Percentiles rank a stretch among this genome's conserved stretches.
Conservation (phyloP, 2,797 vertebrate genomes). For the Alectoris magna region DNA sequence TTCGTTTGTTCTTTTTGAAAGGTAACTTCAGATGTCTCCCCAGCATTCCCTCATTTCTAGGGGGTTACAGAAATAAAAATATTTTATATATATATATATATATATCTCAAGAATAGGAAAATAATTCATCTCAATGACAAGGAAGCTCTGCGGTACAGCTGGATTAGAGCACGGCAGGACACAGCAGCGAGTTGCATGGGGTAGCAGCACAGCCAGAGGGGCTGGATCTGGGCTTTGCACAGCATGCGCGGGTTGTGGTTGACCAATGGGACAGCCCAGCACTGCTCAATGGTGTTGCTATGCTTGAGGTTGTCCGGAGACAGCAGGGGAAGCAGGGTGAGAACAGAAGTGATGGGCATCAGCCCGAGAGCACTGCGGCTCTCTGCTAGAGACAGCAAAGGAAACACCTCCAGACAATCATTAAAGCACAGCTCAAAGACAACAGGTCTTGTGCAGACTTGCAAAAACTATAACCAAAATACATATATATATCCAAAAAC, state of each 20-base stretch:
- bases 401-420: background rate
- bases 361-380: fast-evolving
- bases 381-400: background rate
- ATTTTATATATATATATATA: too few species aligned
- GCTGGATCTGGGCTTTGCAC: background rate
- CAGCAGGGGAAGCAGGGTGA: background rate
- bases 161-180: too few species aligned
- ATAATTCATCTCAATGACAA: too few species aligned
- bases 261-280: fast-evolving
- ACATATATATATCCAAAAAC: background rate
- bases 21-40: background rate
- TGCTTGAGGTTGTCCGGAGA: background rate
- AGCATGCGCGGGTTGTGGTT: background rate
- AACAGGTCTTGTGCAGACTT: background rate
- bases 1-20: background rate
- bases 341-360: background rate
- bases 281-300: fast-evolving
- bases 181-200: background rate
- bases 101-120: too few species aligned
- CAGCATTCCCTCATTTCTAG: background rate
- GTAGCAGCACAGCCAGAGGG: fast-evolving
- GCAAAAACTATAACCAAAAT: fast-evolving
- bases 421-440: background rate
- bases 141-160: too few species aligned
- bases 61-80: too few species aligned